Base-by-base conservation (phyloP, 2,113 vertebrate species). In the Cephalopterus ornatus region DNA sequence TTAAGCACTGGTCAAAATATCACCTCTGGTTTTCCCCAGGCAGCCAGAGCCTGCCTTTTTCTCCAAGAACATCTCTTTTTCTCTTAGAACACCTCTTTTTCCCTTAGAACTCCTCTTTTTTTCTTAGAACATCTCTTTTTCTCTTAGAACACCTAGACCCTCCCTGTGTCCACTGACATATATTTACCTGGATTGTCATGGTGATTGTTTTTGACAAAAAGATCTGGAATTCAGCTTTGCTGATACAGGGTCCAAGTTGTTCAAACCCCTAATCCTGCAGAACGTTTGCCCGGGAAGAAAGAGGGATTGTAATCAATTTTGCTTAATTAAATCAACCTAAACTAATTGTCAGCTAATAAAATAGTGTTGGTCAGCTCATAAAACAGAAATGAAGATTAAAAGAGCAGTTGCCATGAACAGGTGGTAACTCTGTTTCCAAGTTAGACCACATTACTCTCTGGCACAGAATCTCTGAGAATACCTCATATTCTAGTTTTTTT, bases 331-430 rank as follows among this genome's bases (percentile, higher is more conserved):
- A 97, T 96, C 93, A 93, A 80, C 85, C 92, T 85, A 78, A 91
- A 92, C 89, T 97, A 86, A 95, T 95, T 96, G 97, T 96, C 97
- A 96, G 96, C 88, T 41, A 46, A 93, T 97, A 97, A 97, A 95
- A 96, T 71, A 93, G 78, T 65, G 90, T 93, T 92, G 92, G 46
- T 95, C 96, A 95, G 95, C 80, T 95, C 89, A 62, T 95, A 91
- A 97, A 96, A 91, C n/a, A 56, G 95, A 95, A 91, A 90, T 77
- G 71, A 80, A 74, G 92, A 93, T 95, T 92, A 89, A 82, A 95
- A 82, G 93, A 86, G 94, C 59, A 26, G 83, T 95, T 93, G 95
- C 83, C 90, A 93, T 32, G 46, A 97, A 95, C 97, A 96, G 97
- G 97, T 97, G 97, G 95, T 95, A 90, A 41, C 49, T 84, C 90